Percentiles rank a stretch among this genome's conserved stretches.
Conservation (phyloP, 2,113 vertebrate species). For the Chaetodon auriga region DNA sequence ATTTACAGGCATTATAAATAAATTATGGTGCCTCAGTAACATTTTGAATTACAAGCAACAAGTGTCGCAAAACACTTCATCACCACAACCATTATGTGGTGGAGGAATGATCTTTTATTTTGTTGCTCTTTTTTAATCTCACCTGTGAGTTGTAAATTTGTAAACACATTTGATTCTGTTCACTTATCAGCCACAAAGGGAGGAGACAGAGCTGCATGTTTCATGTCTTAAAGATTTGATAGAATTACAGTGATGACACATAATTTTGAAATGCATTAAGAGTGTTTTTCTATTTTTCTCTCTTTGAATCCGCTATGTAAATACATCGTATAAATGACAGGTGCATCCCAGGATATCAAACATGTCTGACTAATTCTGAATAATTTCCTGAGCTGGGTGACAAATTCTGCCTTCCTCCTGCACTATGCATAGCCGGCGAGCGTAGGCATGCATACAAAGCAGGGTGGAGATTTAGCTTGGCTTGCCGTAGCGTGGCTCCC, state of each 20-base stretch:
- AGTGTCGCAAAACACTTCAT: background rate
- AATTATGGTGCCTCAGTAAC: background rate
- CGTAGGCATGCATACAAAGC: slow-evolving; percentile 77
- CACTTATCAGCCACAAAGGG: slow-evolving; percentile 1
- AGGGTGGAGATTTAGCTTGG: slow-evolving; percentile 72
- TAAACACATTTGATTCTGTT: background rate
- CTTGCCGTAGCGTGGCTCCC: slow-evolving; percentile 59
- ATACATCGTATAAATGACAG: slow-evolving; percentile 56
- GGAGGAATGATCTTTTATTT: background rate
- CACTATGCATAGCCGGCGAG: slow-evolving; percentile 66
- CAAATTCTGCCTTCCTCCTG: slow-evolving; percentile 73
- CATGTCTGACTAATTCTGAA: slow-evolving; percentile 71
- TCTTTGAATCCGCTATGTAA: slow-evolving; percentile 45
- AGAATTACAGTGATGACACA: background rate
- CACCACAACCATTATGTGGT: background rate
- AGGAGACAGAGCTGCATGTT: slow-evolving; percentile 9
- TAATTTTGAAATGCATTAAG: slow-evolving; percentile 35
- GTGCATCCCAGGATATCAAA: slow-evolving; percentile 67
- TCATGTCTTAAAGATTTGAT: background rate
- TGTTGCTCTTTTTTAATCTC: slow-evolving; percentile 24
- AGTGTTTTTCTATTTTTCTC: background rate
- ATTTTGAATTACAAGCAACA: slow-evolving; percentile 21
- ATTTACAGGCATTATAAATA: slow-evolving; percentile 29
- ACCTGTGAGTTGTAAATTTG: slow-evolving; percentile 4
- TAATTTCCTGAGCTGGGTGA: slow-evolving; percentile 73